phyloP scores from a whole-genome alignment of 1,140 invertebrate genomes.

The Lamellibrachia luymesi region DNA sequence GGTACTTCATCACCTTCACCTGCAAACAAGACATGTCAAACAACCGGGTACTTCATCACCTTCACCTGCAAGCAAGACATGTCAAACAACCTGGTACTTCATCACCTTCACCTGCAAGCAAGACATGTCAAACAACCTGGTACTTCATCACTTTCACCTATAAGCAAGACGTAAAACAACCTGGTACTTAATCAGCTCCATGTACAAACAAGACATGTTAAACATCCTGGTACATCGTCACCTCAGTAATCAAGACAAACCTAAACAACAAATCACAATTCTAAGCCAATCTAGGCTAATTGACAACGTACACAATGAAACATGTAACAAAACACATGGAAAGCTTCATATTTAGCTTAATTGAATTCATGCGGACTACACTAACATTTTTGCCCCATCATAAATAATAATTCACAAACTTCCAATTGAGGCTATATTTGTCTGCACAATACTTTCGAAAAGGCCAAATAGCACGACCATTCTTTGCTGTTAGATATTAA shows the following conservation, averaged over 20 bases:
- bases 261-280: too few species aligned
- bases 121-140: slow-evolving; percentile 5
- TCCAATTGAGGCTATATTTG: background rate
- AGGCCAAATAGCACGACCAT: background rate
- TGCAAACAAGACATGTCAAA: slow-evolving; percentile 31
- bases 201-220: too few species aligned
- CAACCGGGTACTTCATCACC: slow-evolving; percentile 68
- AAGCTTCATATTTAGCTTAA: too few species aligned
- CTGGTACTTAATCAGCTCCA: background rate
- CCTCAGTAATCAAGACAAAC: slow-evolving; percentile 60
- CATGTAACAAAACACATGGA: too few species aligned
- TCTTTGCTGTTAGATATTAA: background rate
- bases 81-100: slow-evolving; percentile 56
- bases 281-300: too few species aligned
- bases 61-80: slow-evolving; percentile 64
- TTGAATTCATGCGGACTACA: too few species aligned
- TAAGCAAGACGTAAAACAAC: slow-evolving; percentile 9
- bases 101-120: slow-evolving; percentile 74
- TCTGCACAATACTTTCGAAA: background rate
- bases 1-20: slow-evolving; percentile 90
- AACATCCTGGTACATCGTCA: slow-evolving; percentile 90
- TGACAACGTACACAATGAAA: too few species aligned
- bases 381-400: background rate
- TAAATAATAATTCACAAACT: background rate
- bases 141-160: slow-evolving; percentile 80